Base-by-base conservation (phyloP, 2,888 invertebrate species). In the Trichopoda pennipes region DNA sequence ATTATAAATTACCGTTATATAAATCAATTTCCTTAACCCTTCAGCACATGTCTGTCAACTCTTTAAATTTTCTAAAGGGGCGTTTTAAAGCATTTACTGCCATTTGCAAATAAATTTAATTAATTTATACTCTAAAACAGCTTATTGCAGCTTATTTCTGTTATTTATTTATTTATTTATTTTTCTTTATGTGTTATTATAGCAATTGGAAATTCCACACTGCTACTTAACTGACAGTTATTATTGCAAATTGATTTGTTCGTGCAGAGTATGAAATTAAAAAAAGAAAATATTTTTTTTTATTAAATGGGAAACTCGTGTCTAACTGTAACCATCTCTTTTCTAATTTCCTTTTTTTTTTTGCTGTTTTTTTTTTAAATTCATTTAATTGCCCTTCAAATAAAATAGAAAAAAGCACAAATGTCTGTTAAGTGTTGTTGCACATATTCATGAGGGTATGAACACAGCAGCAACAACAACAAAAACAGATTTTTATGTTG, bases 371-470 rank as follows among this genome's bases (percentile, higher is more conserved):
- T 53, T 44, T 35, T n/a, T 32, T 28, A 38, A 73, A 79, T 60
- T 35, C 79, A 72, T 60, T 72, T 79, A 79, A 79, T 73, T 72
- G 72, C 72, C 70, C 51, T 44, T 38, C 58, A 72, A 58, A 38
- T 51, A 14, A 23, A 10, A 35, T 1, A 35, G 8, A 35, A 35
- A 35, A n/a, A 76, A 32, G 60, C 9, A n/a, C 69, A 32, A 61
- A 7, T 14, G 16, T 58, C 7, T 1, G 3, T 2, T 28, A 28
- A 28, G 28, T 28, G 28, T 44, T 60, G 44, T 72, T 35, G 32
- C 70, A 55, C 58, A 35, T 32, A 28, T 38, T 42, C n/a, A 56
- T 58, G 23, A 6, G 14, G 35, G 55, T 3, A 21, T 10, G n/a
- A n/a, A n/a, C n/a, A n/a, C n/a, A n/a, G n/a, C n/a, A n/a, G n/a